A percentile compares a stretch with the other conserved stretches of the same genome.
Conservation (phyloP, 37 sponge, comb jelly and placozoan genomes). For the Aplysina aerophoba region DNA sequence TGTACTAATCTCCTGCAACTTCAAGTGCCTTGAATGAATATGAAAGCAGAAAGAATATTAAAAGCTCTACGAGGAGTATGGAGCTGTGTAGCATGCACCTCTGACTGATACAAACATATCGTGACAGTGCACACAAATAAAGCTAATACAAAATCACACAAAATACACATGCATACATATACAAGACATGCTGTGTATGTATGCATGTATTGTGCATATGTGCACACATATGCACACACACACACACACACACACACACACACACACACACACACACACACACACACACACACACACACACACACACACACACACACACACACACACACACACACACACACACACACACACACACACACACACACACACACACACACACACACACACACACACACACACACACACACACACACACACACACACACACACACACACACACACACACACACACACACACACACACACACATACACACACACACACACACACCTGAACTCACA, state of each 20-base stretch:
- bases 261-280: slow-evolving; percentile 25
- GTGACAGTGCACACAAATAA: too few species aligned
- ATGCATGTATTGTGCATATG: too few species aligned
- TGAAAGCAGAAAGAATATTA: too few species aligned
- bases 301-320: slow-evolving; percentile 17
- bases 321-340: slow-evolving; percentile 5
- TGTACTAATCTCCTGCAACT: too few species aligned
- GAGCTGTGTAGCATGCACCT: too few species aligned
- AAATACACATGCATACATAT: background rate
- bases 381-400: slow-evolving; percentile 27
- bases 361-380: slow-evolving; percentile 12
- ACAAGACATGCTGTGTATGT: too few species aligned
- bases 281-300: slow-evolving; percentile 26
- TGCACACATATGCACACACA: slow-evolving; percentile 19
- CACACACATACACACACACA: slow-evolving; percentile 1
- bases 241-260: slow-evolving; percentile 26
- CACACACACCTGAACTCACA: too few species aligned
- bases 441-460: slow-evolving; percentile 24
- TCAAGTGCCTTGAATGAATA: too few species aligned
- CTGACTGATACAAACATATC: too few species aligned
- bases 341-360: slow-evolving; percentile 15
- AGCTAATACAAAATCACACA: background rate
- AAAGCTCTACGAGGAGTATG: too few species aligned
- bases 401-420: slow-evolving; percentile 32
- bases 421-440: slow-evolving; percentile 18